phyloP scores from a whole-genome alignment of 2,888 invertebrate species.

The Eupithecia subumbrata region DNA sequence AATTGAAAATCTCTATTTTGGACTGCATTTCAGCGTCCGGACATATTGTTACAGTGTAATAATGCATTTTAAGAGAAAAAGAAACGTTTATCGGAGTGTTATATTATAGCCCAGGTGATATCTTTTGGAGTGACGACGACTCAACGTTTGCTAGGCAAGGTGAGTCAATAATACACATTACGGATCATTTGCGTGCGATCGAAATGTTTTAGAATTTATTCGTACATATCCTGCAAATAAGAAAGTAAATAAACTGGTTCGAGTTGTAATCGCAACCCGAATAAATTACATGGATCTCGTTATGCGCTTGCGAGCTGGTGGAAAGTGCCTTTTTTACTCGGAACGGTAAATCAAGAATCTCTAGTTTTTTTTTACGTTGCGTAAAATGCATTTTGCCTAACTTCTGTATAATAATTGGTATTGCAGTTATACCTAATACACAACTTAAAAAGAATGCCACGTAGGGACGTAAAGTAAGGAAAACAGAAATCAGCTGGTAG shows the following conservation, averaged over 20 bases:
- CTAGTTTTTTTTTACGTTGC: conserved; percentile 33
- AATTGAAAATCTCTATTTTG: conserved; percentile 64
- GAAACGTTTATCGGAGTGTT: conserved; percentile 80
- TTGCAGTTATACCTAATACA: background rate
- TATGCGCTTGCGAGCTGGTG: background rate
- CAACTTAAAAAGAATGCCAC: background rate
- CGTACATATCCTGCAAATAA: conserved; percentile 52
- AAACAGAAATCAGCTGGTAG: conserved; percentile 31
- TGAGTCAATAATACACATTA: conserved; percentile 51
- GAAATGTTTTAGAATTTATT: conserved; percentile 37
- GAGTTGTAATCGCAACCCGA: conserved; percentile 45
- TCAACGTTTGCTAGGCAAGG: conserved; percentile 38
- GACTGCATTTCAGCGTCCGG: conserved; percentile 76
- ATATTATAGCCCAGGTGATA: conserved; percentile 82
- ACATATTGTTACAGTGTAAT: conserved; percentile 78
- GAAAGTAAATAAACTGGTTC: conserved; percentile 62
- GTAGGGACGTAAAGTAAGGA: background rate
- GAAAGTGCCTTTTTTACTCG: conserved; percentile 44
- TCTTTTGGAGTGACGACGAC: conserved; percentile 72
- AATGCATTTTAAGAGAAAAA: conserved; percentile 84
- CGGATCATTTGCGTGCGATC: conserved; percentile 48
- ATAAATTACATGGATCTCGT: conserved; percentile 43
- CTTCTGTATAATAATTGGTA: background rate
- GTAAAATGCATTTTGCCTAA: conserved; percentile 25
- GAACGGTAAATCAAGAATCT: conserved; percentile 43